Evolutionary conservation across 2,113 vertebrate genomes (phyloP), one percentile per base, ranked within the genome.

Genomic region (Pelobates fuscus): DNA sequence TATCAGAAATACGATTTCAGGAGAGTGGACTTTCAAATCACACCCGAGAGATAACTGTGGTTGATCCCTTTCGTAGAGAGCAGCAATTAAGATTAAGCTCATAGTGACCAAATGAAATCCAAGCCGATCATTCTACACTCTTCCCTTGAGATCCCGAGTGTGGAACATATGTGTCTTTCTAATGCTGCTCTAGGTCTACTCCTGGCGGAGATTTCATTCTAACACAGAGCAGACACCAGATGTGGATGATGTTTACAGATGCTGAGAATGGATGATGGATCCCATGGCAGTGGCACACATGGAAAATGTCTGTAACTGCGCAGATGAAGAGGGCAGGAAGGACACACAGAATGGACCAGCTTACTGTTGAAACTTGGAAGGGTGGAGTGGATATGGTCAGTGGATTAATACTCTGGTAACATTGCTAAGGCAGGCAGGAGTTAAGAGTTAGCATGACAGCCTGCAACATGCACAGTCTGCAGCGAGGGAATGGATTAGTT

Each of bases 241-340:
- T 10, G 32, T 37, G 32, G 32, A 37, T 37, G 32, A 10, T 6
- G 44, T 14, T n/a, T n/a, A n/a, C n/a, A 49, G 44, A 18, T 3
- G 44, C 44, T 49, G 10, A 41, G 7, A 14, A 18, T 3, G 44
- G 17, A 11, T 1, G 44, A 17, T 49, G 44, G 15, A 49, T 49
- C 44, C 44, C 44, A 8, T n/a, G 2, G 25, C 64, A 32, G 64
- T 5, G 44, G 65, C 73, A 84, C 77, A 79, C 78, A 78, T 85
- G 84, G 86, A 82, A 89, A 88, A 88, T 88, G 83, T 90, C 88
- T 86, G 63, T 62, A 77, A 72, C 83, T 88, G 84, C 86, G 81
- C 86, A 88, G 79, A 84, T 80, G 78, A 49, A 89, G 84, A 84
- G 84, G 86, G 77, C 75, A 26, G 43, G 74, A 58, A 82, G 66